phyloP scores from a whole-genome alignment of 1,140 invertebrate genomes.

The Cyclargus thomasi region DNA sequence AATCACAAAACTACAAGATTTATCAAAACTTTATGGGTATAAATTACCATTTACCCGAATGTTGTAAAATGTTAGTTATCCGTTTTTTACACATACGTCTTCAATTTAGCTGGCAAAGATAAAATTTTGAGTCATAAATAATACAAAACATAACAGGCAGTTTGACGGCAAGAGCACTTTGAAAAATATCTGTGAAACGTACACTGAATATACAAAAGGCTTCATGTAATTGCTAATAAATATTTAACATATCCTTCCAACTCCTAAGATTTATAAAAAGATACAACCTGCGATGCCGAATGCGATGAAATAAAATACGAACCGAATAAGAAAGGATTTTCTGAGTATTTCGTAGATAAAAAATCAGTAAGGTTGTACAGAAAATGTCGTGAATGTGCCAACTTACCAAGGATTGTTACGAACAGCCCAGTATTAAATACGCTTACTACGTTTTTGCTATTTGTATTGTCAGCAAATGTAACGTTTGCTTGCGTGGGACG shows the following conservation, averaged over 20 bases:
- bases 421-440: neutral
- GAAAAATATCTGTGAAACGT: neutral
- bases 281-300: neutral
- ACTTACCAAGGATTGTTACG: neutral
- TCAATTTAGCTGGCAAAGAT: no score
- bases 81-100: no score
- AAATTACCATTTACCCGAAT: no score
- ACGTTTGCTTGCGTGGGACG: neutral
- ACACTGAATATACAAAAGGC: neutral
- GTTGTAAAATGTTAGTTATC: no score
- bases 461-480: constrained; percentile 6
- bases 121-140: no score
- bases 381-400: neutral
- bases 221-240: neutral
- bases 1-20: no score
- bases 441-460: constrained; percentile 2
- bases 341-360: neutral
- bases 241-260: neutral
- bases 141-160: neutral
- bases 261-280: neutral
- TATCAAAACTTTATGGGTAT: no score
- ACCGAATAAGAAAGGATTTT: neutral
- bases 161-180: neutral
- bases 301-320: neutral
- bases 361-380: neutral